Evolutionary conservation across 1,140 invertebrate species (phyloP).

Genomic region (Spodoptera litura): DNA sequence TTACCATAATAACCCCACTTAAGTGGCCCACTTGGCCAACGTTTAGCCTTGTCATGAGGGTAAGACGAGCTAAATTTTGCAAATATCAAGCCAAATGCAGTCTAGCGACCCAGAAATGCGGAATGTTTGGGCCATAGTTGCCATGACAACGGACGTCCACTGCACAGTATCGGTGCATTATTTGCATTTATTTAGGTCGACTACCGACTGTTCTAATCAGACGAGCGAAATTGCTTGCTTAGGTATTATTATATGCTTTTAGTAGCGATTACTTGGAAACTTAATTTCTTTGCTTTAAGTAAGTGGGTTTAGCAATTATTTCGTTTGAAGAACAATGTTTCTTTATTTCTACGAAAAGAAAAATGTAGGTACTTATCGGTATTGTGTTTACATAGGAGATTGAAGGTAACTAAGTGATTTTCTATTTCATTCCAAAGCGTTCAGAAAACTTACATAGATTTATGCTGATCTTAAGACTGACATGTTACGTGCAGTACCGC

Average conservation of each 20-base stretch:
- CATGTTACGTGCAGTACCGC: too few relatives aligned
- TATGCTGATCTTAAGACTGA: too few relatives aligned
- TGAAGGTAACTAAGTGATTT: too few relatives aligned
- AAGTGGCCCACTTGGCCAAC: constrained; percentile 7
- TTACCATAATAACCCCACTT: constrained; percentile 24
- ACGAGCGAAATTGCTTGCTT: constrained; percentile 8
- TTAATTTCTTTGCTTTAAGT: too few relatives aligned
- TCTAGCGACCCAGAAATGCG: constrained; percentile 55
- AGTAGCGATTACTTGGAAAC: background rate
- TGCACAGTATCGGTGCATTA: constrained; percentile 23
- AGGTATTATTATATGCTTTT: background rate
- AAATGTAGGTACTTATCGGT: too few relatives aligned
- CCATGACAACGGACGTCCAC: constrained; percentile 46
- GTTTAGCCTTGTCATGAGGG: constrained; percentile 7
- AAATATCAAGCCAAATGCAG: constrained; percentile 34
- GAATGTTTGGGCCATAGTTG: constrained; percentile 62
- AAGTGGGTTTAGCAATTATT: too few relatives aligned
- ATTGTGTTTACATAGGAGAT: too few relatives aligned
- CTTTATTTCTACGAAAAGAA: too few relatives aligned
- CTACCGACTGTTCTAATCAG: constrained; percentile 15
- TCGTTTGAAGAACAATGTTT: too few relatives aligned
- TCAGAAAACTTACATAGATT: too few relatives aligned
- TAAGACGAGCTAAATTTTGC: constrained; percentile 51
- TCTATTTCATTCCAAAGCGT: too few relatives aligned
- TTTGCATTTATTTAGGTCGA: constrained; percentile 37